Evolutionary conservation across 2,797 vertebrate species (phyloP).

Genomic region (Petrocephalus schoutedeni): DNA sequence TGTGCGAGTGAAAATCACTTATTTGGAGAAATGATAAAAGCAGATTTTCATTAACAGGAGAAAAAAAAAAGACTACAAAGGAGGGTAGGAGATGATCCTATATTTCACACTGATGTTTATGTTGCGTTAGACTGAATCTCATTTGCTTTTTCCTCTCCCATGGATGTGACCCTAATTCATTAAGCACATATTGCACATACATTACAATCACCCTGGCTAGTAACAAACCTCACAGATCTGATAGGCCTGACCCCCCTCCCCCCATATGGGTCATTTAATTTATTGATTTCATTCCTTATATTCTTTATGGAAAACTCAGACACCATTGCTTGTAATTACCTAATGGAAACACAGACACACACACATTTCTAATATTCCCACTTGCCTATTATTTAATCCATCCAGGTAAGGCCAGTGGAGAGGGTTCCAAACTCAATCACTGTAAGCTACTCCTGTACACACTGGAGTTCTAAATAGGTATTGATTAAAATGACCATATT

Average conservation of each 20-base stretch:
- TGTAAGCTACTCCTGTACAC: constrained; percentile 33
- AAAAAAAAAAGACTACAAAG: not conserved
- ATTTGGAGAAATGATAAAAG: constrained; percentile 16
- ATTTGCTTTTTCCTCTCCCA: not conserved
- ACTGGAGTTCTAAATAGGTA: constrained; percentile 35
- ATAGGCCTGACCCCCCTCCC: not conserved
- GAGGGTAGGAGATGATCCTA: not conserved
- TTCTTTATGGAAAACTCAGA: not conserved
- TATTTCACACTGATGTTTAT: constrained; percentile 6
- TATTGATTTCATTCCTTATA: not conserved
- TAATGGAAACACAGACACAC: not conserved
- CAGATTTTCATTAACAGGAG: not conserved
- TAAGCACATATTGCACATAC: not conserved
- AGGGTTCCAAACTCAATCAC: constrained; percentile 35
- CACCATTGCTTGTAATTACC: not conserved
- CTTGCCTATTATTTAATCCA: not conserved
- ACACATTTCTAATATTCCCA: not conserved
- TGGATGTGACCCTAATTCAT: not conserved
- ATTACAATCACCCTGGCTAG: not conserved
- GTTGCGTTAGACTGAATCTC: not conserved
- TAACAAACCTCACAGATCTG: not conserved
- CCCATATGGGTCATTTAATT: not conserved
- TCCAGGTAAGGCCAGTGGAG: constrained; percentile 31
- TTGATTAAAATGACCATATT: constrained; percentile 35
- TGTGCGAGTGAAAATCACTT: not conserved